Evolutionary conservation across 2,888 invertebrate species (phyloP).

Genomic region (Malachius bipustulatus): DNA sequence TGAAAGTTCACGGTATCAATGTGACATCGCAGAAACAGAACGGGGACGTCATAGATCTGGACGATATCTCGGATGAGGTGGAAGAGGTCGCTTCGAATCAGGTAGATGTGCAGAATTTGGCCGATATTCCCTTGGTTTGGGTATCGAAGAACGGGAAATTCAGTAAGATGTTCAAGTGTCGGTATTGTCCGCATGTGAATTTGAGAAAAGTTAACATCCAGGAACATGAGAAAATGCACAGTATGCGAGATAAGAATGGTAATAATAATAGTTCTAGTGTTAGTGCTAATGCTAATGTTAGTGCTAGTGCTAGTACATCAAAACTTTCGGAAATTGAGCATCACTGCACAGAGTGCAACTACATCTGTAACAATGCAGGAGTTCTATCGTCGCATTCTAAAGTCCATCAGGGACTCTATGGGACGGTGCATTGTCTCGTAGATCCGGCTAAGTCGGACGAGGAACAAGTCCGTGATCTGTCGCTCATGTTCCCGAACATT

Average conservation of each 20-base stretch:
- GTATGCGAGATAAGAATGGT: constrained; percentile 32
- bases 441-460: constrained; percentile 54
- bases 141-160: constrained; percentile 60
- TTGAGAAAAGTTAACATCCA: constrained; percentile 67
- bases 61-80: constrained; percentile 29
- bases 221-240: constrained; percentile 76
- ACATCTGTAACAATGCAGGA: constrained; percentile 60
- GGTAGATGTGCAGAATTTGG: constrained; percentile 39
- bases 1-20: constrained; percentile 59
- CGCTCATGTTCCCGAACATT: constrained; percentile 20
- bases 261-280: too few species aligned
- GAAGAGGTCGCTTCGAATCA: constrained; percentile 25
- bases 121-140: constrained; percentile 63
- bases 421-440: constrained; percentile 59
- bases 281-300: too few species aligned
- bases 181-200: constrained; percentile 74
- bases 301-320: too few species aligned
- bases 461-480: constrained; percentile 47
- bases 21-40: constrained; percentile 37
- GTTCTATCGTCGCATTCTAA: constrained; percentile 61
- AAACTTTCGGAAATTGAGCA: constrained; percentile 42
- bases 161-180: constrained; percentile 74
- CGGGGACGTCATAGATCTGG: constrained; percentile 27
- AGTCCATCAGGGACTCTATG: constrained; percentile 59
- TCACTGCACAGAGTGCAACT: constrained; percentile 69